Evolutionary conservation across 2,113 vertebrate genomes (phyloP), one percentile per base, ranked within the genome.

Genomic region (Erinaceus europaeus): DNA sequence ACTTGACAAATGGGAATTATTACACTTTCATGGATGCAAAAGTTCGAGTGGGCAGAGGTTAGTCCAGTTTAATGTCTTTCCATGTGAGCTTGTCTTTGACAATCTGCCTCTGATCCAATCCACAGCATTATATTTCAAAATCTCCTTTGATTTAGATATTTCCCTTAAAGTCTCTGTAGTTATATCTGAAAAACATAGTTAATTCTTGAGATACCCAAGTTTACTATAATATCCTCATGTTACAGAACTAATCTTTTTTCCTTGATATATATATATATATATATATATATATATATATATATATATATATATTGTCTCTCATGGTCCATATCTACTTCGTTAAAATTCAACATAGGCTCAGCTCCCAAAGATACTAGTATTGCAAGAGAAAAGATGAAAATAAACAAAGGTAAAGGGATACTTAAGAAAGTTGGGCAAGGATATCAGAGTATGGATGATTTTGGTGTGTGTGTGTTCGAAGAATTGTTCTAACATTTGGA

Each of bases 131-230:
- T 59, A 25, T 74, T 81, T 46, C 75, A 62, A 69, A 57, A 27
- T 62, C 25, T 55, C 42, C 36, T 88, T 87, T 90, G 81, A 90
- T 89, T 90, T 90, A 84, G 69, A 87, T 79, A 87, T 76, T 78
- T 59, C 86, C 48, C 81, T 90, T 59, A 69, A 77, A 68, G 36
- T 57, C 59, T 90, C 78, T 14, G 3, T 75, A 59, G 17, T 25
- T 55, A 9, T 55, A 57, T 74, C 50, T 72, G 53, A 86, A 76
- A 91, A 75, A 34, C 64, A 53, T 13, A 78, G 86, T 67, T 90
- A 86, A 86, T 86, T 84, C 29, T 69, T 81, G 65, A 75, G 44
- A 65, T 29, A 25, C 42, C 27, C 32, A 6, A 36, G 11, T 10
- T 86, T 15, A 29, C 71, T 61, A 0, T 55, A 88, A 68, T 72